Conservation (phyloP, 2,113 vertebrate species). For the Aegotheles bennettii region DNA sequence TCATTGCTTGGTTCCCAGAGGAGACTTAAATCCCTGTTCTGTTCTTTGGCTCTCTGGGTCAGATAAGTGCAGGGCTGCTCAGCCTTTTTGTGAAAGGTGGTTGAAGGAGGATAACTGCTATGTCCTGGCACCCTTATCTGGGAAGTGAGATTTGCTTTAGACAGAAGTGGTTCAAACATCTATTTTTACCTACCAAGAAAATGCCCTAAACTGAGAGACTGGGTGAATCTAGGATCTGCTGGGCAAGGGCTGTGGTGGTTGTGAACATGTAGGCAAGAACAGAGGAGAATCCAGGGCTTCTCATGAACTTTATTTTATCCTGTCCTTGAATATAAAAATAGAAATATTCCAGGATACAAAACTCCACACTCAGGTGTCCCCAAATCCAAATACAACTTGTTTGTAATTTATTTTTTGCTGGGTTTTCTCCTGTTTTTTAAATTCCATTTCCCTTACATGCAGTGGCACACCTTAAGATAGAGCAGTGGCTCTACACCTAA, state of each 20-base stretch:
- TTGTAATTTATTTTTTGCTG: background rate
- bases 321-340: background rate
- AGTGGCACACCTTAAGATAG: background rate
- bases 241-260: background rate
- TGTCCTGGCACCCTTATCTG: background rate
- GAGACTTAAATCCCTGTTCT: background rate
- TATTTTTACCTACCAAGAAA: background rate
- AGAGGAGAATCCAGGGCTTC: background rate
- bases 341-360: background rate
- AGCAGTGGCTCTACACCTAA: background rate
- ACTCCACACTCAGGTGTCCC: fast-evolving
- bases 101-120: background rate
- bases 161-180: background rate
- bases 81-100: background rate
- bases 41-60: background rate
- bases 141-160: background rate
- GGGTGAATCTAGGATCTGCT: background rate
- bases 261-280: background rate
- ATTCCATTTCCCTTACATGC: background rate
- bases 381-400: background rate
- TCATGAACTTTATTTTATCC: background rate
- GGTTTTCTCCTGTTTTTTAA: background rate
- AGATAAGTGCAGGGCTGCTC: background rate
- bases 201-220: background rate
- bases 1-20: background rate